Percentiles rank a stretch among this genome's conserved stretches.
phyloP scores from a whole-genome alignment of 2,113 vertebrate species.

The Leiothrix lutea region DNA sequence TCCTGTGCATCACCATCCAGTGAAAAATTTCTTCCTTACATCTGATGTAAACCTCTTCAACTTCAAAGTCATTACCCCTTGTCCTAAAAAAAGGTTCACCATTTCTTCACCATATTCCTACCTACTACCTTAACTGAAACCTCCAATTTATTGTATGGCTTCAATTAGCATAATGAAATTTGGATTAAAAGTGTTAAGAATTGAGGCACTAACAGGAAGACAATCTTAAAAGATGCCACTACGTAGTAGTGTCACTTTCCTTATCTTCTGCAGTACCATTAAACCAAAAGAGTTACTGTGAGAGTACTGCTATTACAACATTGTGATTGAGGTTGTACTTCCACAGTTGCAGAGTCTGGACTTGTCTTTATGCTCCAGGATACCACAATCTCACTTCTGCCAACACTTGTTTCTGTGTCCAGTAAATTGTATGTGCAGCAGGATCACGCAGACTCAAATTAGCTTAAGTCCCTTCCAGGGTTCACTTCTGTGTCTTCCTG shows the following conservation, averaged over 20 bases:
- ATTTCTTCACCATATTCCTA: background rate
- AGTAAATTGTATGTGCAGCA: background rate
- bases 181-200: background rate
- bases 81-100: background rate
- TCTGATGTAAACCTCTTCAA: background rate
- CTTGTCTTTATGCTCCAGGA: background rate
- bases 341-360: accelerated
- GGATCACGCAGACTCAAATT: background rate
- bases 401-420: background rate
- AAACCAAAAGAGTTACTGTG: background rate
- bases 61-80: background rate
- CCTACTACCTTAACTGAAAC: background rate
- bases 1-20: background rate
- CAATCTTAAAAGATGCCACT: background rate
- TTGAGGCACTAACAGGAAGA: background rate
- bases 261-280: background rate
- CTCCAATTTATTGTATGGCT: background rate
- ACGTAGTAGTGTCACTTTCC: background rate
- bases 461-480: background rate
- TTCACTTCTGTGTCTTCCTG: background rate
- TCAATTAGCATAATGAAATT: background rate
- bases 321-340: background rate
- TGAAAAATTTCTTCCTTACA: background rate
- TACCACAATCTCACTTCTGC: background rate
- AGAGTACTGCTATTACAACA: background rate